These are phyloP conservation scores for Hyperoodon ampullatus DNA, from an alignment of 2,113 vertebrate species.

Conservation along the genomic window DNA sequence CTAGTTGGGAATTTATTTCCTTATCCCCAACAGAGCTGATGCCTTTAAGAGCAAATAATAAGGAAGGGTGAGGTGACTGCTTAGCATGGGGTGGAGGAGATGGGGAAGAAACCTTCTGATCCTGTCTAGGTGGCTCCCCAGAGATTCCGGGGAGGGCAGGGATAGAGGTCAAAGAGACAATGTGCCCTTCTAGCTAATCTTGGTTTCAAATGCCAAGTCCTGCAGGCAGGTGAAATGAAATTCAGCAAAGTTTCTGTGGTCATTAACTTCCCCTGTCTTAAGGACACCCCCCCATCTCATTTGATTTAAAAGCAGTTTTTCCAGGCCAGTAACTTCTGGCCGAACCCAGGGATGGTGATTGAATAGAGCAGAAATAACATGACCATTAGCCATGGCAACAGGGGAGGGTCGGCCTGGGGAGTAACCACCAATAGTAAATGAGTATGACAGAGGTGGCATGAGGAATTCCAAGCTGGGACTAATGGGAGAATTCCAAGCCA, in stretches of 20 bases:
- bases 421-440: background rate
- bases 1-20: constrained; percentile 51
- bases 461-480: background rate
- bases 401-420: background rate
- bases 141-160: background rate
- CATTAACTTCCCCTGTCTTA: constrained; percentile 52
- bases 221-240: constrained; percentile 55
- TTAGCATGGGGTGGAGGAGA: background rate
- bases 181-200: constrained; percentile 10
- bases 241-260: constrained; percentile 51
- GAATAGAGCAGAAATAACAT: background rate
- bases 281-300: constrained; percentile 64
- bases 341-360: background rate
- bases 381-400: background rate
- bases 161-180: constrained; percentile 45
- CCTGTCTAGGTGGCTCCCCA: background rate
- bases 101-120: background rate
- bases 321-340: constrained; percentile 26
- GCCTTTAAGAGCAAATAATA: constrained; percentile 33
- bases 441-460: background rate
- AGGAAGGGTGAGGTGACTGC: background rate
- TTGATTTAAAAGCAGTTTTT: constrained; percentile 5
- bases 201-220: constrained; percentile 50
- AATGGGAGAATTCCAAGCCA: background rate
- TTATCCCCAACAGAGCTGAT: background rate